Conservation (phyloP, 2,888 invertebrate genomes). For the Pristionchus mayeri region DNA sequence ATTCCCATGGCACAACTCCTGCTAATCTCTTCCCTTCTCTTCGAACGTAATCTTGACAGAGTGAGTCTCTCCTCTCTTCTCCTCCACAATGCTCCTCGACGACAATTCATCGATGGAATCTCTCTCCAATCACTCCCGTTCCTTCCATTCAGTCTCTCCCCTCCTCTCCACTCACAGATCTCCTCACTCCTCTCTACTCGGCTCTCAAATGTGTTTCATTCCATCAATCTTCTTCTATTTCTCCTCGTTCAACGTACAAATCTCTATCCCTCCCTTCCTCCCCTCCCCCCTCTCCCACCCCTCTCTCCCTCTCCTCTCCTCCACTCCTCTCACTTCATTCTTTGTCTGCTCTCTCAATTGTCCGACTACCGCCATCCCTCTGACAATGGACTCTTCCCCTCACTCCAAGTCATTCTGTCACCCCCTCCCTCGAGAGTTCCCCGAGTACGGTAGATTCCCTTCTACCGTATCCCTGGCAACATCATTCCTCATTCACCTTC, state of each 20-base stretch:
- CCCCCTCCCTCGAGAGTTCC: not conserved
- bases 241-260: slow-evolving; percentile 29
- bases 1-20: not conserved
- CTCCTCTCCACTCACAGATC: not conserved
- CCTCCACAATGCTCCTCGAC: no score
- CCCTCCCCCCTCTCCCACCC: not conserved
- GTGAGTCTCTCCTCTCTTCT: no score
- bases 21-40: slow-evolving; percentile 27
- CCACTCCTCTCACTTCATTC: slow-evolving; percentile 27
- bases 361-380: slow-evolving; percentile 17
- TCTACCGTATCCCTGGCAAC: not conserved
- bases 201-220: slow-evolving; percentile 48
- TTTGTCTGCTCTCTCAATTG: slow-evolving; percentile 23
- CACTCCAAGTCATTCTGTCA: not conserved
- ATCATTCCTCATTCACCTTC: not conserved
- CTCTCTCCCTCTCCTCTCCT: not conserved
- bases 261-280: slow-evolving; percentile 29
- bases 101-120: not conserved
- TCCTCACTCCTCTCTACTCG: not conserved
- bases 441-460: not conserved
- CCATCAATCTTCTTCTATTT: slow-evolving; percentile 43
- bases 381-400: slow-evolving; percentile 23
- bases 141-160: not conserved
- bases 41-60: slow-evolving; percentile 44
- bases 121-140: not conserved